Conservation (phyloP, 2,113 vertebrate species). For the Erinaceus europaeus region DNA sequence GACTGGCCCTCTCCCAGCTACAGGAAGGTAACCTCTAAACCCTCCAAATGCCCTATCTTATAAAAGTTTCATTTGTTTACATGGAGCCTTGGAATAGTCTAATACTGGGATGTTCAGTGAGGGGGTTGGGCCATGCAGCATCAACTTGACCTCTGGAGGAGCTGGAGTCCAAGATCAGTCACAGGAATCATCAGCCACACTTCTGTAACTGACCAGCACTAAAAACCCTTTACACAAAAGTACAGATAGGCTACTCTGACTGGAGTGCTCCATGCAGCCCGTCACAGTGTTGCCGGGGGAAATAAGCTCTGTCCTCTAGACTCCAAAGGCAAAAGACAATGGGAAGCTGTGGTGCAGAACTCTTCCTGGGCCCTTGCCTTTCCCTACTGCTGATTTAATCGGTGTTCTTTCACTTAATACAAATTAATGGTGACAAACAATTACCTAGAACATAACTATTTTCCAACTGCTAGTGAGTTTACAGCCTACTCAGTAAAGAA, state of each 20-base stretch:
- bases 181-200: not conserved
- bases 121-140: not conserved
- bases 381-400: not conserved
- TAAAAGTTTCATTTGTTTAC: not conserved
- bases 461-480: too few species aligned
- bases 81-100: not conserved
- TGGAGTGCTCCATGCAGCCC: not conserved
- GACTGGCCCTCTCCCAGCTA: not conserved
- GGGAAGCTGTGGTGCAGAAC: not conserved
- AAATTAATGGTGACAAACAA: not conserved
- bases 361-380: not conserved
- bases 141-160: not conserved
- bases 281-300: not conserved
- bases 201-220: not conserved
- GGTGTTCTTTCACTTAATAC: not conserved
- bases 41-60: not conserved
- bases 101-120: not conserved
- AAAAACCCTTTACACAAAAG: not conserved
- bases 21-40: not conserved
- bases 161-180: not conserved
- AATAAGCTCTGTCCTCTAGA: not conserved
- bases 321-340: not conserved
- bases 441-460: not conserved
- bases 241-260: not conserved
- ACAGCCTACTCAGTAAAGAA: too few species aligned